Evolutionary conservation across 2,797 vertebrate species (phyloP), one percentile per base, ranked within the genome.

Genomic region (Lithobates sylvaticus): DNA sequence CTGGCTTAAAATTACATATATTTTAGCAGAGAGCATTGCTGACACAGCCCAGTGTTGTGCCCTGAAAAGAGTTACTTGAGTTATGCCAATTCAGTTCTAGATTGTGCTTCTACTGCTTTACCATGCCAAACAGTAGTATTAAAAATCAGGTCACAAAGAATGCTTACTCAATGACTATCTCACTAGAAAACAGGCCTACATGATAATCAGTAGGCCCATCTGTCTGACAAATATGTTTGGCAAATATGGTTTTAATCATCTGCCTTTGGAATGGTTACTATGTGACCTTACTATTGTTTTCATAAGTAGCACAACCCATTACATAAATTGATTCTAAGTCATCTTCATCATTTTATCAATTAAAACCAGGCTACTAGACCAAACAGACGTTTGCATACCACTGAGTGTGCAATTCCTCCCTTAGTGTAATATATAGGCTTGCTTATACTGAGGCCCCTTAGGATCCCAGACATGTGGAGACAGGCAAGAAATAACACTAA

Each of bases 401-500:
- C 21, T 61, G n/a, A 27, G 27, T 47, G 69, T 72, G 81, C 77
- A 74, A 73, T 10, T 79, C 50, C 47, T 81, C 67, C 42, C 29
- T 21, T 64, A 26, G 65, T 39, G 54, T 69, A 64, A 47, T 73
- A 47, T 73, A 78, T 50, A 77, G 74, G 36, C 23, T 65, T 32
- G 68, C 68, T 78, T 75, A 50, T 69, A 70, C 12, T 32, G 73
- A 79, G 86, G 86, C 86, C 86, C 86, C 86, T 83, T 84, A 87
- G 86, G 86, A 78, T 87, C 81, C 81, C 86, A 84, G 68, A 87
- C 86, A 84, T 79, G 81, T 80, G 86, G 76, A 84, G 86, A 73
- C 81, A 84, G 42, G 86, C 54, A 84, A 26, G 9, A 58, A 78
- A 83, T 79, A 78, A 69, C 75, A 71, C 21, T 42, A 72, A 72